These are phyloP conservation scores for Oxyruncus cristatus DNA, from an alignment of 2,113 vertebrate species.

Conservation along the genomic window DNA sequence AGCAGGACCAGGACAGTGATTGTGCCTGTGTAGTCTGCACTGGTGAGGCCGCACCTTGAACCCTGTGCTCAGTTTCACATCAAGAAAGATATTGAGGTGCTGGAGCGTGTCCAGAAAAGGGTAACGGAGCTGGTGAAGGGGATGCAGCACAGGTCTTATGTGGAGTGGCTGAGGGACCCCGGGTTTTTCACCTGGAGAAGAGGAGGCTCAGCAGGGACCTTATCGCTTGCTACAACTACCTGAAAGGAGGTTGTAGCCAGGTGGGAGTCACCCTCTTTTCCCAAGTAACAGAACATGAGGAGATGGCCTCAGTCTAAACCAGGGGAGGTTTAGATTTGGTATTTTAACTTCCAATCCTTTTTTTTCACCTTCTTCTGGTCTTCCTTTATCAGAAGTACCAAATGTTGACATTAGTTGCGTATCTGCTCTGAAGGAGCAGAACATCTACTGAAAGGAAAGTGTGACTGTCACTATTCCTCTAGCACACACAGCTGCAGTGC, in stretches of 20 bases:
- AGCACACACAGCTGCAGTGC: neutral
- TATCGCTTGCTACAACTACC: neutral
- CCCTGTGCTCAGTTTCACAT: neutral
- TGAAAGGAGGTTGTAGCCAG: neutral
- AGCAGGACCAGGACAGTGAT: neutral
- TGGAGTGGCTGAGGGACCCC: neutral
- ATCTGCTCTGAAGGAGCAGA: neutral
- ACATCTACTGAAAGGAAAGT: neutral
- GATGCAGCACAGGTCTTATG: neutral
- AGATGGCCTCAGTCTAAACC: neutral
- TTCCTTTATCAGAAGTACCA: neutral
- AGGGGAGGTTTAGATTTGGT: neutral
- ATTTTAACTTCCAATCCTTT: neutral
- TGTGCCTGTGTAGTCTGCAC: neutral
- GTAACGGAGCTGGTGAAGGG: neutral
- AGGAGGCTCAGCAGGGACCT: neutral
- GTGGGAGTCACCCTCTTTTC: neutral
- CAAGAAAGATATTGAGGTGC: neutral
- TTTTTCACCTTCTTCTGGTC: neutral
- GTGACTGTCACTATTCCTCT: neutral
- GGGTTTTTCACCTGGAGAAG: neutral
- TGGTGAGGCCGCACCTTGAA: accelerated
- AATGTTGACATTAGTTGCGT: neutral
- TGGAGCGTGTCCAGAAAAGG: neutral
- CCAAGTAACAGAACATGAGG: neutral